Base-by-base conservation (phyloP, 2,113 vertebrate genomes). In the Stegostoma tigrinum region DNA sequence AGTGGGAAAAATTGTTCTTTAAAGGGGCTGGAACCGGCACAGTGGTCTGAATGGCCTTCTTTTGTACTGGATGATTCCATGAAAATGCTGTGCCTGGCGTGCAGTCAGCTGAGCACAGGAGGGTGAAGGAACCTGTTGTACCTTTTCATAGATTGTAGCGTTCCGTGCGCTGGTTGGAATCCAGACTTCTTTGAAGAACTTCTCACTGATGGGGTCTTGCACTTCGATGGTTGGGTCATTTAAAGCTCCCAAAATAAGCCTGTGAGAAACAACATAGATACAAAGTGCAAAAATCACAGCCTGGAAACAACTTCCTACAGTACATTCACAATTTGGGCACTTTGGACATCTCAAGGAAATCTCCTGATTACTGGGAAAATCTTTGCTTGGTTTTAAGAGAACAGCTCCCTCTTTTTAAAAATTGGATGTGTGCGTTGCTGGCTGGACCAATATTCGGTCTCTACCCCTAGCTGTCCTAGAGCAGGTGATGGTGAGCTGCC, bases 121-220 rank as follows among this genome's bases (percentile, higher is more conserved):
- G 19, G 70, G 14, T 61, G 67, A 55, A 42, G 83, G 38, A 10
- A 7, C 3, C 1, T 48, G 27, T 2, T 78, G 24, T 17, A 99
- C 99, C 97, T 98, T 98, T 96, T 99, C 98, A 78, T 99, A 99
- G 97, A 99, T 98, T 86, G 98, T 98, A 96, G 99, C 99, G 78
- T 99, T 99, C 66, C 98, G 98, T 90, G 98, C 98, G 8, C 98
- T 97, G 0, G 98, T 99, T 70, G 98, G 96, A 97, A 99, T 97
- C 99, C 99, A 99, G 48, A 99, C 97, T 93, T 99, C 99, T 97
- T 99, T 99, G 97, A 99, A 99, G 98, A 99, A 99, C 30, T 97
- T 98, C 96, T 99, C 98, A 93, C 98, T 98, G 97, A 99, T 96
- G 0, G 99, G 99, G 97, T 99, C 99, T 2, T 98, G 98, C 96